Conservation (phyloP, 2,797 vertebrate genomes). For the Zenarchopterus dispar region DNA sequence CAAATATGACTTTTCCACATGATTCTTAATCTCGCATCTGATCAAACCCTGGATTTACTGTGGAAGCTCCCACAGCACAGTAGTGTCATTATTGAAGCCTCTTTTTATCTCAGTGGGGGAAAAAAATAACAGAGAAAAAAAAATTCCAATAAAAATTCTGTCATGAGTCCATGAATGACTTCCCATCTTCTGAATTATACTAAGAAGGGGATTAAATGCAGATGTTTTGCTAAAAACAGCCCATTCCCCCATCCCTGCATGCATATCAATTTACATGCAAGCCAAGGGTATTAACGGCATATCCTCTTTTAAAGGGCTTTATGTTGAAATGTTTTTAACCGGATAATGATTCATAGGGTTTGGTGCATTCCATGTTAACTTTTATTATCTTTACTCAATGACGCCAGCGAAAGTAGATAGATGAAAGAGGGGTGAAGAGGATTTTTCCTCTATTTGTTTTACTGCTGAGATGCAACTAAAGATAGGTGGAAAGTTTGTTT, state of each 20-base stretch:
- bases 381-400: conserved; percentile 27
- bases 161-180: conserved; percentile 23
- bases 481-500: too few species aligned
- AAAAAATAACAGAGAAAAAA: conserved; percentile 5
- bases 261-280: conserved; percentile 50
- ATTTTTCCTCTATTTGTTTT: background rate
- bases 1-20: conserved; percentile 6
- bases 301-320: conserved; percentile 58
- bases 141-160: conserved; percentile 13
- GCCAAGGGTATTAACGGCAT: conserved; percentile 53
- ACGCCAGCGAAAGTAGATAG: background rate
- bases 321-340: conserved; percentile 33
- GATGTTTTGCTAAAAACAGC: conserved; percentile 62
- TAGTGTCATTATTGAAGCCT: conserved; percentile 1
- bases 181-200: conserved; percentile 45
- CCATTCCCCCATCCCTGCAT: conserved; percentile 42
- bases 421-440: conserved; percentile 14
- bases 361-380: conserved; percentile 28
- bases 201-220: conserved; percentile 62
- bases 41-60: conserved; percentile 22
- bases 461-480: too few species aligned
- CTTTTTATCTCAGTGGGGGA: background rate
- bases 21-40: conserved; percentile 21
- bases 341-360: conserved; percentile 21
- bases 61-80: background rate